Base-by-base conservation (phyloP, 2,797 vertebrate genomes). In the Sebastolobus alascanus region DNA sequence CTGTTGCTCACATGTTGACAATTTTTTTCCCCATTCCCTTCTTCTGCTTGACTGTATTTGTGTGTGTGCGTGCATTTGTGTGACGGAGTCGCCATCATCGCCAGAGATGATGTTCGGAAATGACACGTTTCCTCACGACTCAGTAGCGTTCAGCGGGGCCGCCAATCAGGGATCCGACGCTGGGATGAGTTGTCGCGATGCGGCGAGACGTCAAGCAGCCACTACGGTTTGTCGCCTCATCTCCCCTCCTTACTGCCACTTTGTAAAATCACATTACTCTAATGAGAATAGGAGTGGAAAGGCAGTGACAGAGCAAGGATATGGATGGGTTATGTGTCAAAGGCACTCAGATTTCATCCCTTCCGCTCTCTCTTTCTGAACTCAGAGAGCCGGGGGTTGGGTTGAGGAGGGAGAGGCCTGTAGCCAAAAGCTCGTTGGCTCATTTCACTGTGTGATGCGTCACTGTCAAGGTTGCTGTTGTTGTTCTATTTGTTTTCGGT, bases 251-350 rank as follows among this genome's bases (percentile, higher is more conserved):
- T 92, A 69, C 37, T 95, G 94, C 90, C 81, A 83, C 92, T 96
- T 96, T 93, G 93, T 87, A 91, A 94, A 96, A 96, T 95, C 88
- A 86, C 94, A 93, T 97, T 97, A 97, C 94, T 92, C 93, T 97
- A 97, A 98, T 96, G 96, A 97, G 96, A 95, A 97, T 94, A 94
- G 92, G 96, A 97, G 96, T 96, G 95, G 95, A 96, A 94, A 95
- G 92, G 94, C 95, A 96, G 94, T 95, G 93, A 94, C 96, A 95
- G 94, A 96, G 95, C 96, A 96, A 86, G 77, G 94, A 94, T 93
- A 87, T 94, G 93, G 96, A 97, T 93, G 95, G 96, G 95, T 86
- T 87, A 77, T 88, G 93, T 96, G 97, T 98, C 97, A 97, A 93
- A 95, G 94, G 90, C 90, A 88, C 91, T 97, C 96, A 96, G 83